Conservation (phyloP, 2,888 invertebrate species). For the Orchestes rusci region DNA sequence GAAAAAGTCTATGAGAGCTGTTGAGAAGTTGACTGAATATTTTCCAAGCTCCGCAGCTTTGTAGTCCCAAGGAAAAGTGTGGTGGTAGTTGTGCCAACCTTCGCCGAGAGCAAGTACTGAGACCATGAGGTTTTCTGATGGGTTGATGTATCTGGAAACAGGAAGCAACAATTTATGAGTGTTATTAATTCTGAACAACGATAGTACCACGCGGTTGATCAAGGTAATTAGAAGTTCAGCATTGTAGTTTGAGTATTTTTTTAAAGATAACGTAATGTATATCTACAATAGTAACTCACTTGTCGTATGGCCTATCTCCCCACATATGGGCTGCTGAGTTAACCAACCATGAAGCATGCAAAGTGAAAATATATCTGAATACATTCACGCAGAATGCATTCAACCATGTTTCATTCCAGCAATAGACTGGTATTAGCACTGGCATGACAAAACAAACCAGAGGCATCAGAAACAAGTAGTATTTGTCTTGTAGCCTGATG, state of each 20-base stretch:
- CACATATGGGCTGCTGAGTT: slow-evolving; percentile 84
- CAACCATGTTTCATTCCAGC: slow-evolving; percentile 65
- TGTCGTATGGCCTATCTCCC: slow-evolving; percentile 72
- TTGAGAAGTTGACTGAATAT: slow-evolving; percentile 58
- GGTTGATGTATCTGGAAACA: slow-evolving; percentile 55
- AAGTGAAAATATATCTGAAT: slow-evolving; percentile 67
- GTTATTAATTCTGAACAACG: neutral
- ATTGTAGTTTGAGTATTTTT: too few relatives aligned
- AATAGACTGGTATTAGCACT: slow-evolving; percentile 64
- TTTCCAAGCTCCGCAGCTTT: slow-evolving; percentile 66
- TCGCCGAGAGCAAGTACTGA: slow-evolving; percentile 64
- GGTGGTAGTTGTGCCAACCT: slow-evolving; percentile 86
- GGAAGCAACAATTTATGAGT: neutral
- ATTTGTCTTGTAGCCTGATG: slow-evolving; percentile 60
- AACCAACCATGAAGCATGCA: slow-evolving; percentile 78
- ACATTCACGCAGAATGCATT: slow-evolving; percentile 64
- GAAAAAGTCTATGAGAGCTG: slow-evolving; percentile 72
- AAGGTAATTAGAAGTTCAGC: too few relatives aligned
- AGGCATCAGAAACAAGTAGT: slow-evolving; percentile 67
- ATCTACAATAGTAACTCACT: slow-evolving; percentile 45
- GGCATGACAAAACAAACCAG: slow-evolving; percentile 69
- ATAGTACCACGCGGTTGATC: too few relatives aligned
- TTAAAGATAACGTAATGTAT: too few relatives aligned
- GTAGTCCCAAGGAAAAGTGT: slow-evolving; percentile 81
- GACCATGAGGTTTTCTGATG: slow-evolving; percentile 63